These are phyloP conservation scores for Eupristina koningsbergeri DNA, from an alignment of 1,140 invertebrate genomes.

Conservation along the genomic window DNA sequence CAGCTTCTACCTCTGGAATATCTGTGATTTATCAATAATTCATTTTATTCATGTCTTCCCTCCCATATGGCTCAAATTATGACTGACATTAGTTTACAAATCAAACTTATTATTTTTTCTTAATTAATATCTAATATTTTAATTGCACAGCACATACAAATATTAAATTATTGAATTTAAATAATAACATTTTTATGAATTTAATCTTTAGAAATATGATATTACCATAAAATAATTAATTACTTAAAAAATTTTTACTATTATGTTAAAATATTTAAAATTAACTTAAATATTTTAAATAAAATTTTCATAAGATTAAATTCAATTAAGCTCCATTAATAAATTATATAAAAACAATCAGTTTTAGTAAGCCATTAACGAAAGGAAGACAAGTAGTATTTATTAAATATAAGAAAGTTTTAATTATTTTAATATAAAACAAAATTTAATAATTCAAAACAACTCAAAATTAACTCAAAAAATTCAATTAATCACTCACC, in stretches of 20 bases:
- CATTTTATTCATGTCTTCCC: constrained; percentile 60
- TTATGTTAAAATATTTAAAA: no score
- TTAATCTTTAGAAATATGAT: neutral
- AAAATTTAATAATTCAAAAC: neutral
- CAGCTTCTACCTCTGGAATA: constrained; percentile 74
- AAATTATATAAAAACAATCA: neutral
- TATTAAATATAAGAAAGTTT: constrained; percentile 6
- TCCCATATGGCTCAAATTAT: constrained; percentile 57
- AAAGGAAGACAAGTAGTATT: constrained; percentile 56
- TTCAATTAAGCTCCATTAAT: constrained; percentile 2
- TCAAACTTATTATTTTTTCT: neutral
- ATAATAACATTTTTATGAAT: neutral
- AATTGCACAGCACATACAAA: neutral
- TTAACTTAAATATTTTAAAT: neutral
- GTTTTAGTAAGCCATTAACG: constrained; percentile 55
- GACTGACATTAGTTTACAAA: neutral
- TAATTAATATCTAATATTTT: neutral
- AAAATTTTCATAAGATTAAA: neutral
- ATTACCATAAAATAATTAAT: no score
- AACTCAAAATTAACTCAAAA: neutral
- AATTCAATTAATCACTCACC: constrained; percentile 64
- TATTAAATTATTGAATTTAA: neutral
- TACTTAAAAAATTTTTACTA: no score
- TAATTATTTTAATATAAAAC: neutral
- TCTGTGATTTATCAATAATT: constrained; percentile 66